Evolutionary conservation across 2,113 vertebrate species (phyloP).

Genomic region (Balaenoptera acutorostrata): DNA sequence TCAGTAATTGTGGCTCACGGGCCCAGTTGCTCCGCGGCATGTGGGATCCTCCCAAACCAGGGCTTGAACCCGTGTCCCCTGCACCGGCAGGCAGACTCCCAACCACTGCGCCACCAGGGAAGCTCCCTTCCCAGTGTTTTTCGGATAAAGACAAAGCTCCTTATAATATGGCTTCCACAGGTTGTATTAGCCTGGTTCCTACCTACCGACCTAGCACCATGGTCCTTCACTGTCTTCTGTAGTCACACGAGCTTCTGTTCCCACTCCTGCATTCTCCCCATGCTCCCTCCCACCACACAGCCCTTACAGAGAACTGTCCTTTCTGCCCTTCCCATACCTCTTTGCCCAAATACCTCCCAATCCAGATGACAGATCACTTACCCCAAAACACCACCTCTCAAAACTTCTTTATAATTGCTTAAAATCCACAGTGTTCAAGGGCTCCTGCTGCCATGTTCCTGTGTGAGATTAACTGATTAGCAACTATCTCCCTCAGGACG

Average conservation of each 20-base stretch:
- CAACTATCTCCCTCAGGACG: not conserved
- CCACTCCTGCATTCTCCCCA: not conserved
- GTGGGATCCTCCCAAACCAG: too few relatives aligned
- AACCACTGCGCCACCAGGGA: too few relatives aligned
- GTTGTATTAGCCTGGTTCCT: not conserved
- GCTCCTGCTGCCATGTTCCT: not conserved
- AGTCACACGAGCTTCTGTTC: accelerated
- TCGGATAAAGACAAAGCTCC: not conserved
- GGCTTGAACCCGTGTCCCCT: too few relatives aligned
- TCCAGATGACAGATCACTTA: not conserved
- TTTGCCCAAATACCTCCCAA: not conserved
- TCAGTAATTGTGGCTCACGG: too few relatives aligned
- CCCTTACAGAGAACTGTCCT: not conserved
- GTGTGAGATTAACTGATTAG: not conserved
- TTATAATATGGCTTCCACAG: not conserved
- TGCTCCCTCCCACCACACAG: not conserved
- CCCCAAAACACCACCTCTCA: not conserved
- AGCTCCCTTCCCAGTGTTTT: not conserved
- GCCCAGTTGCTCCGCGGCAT: too few relatives aligned
- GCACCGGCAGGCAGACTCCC: too few relatives aligned
- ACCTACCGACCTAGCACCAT: accelerated
- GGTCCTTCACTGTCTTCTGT: accelerated
- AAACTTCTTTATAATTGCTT: not conserved
- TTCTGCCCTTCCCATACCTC: not conserved
- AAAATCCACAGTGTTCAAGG: not conserved